phyloP scores from a whole-genome alignment of 2,888 invertebrate genomes.

The Dendrolimus pini region DNA sequence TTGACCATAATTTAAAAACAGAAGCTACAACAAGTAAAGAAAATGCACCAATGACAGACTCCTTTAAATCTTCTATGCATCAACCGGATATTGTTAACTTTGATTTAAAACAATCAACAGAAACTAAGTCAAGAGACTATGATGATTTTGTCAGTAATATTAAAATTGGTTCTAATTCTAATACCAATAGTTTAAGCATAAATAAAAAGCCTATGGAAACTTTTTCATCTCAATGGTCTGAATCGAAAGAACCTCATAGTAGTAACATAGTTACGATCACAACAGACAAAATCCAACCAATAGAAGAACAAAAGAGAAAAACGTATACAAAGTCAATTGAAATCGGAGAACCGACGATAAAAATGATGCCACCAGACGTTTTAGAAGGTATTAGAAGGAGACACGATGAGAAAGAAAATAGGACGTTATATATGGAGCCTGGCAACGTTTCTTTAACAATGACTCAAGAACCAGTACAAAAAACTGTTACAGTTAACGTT shows the following conservation, averaged over 20 bases:
- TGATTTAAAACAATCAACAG: slow-evolving; percentile 53
- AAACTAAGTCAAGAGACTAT: slow-evolving; percentile 47
- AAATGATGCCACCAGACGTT: slow-evolving; percentile 62
- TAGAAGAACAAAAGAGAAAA: slow-evolving; percentile 45
- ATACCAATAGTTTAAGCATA: slow-evolving; percentile 47
- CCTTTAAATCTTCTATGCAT: slow-evolving; percentile 60
- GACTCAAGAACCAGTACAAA: slow-evolving; percentile 68
- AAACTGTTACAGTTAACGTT: slow-evolving; percentile 68
- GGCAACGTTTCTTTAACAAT: slow-evolving; percentile 60
- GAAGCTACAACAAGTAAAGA: slow-evolving; percentile 52
- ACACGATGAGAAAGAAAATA: slow-evolving; percentile 50
- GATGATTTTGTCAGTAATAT: slow-evolving; percentile 71
- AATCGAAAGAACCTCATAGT: slow-evolving; percentile 41
- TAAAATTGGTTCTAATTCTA: slow-evolving; percentile 62
- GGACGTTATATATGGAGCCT: slow-evolving; percentile 66
- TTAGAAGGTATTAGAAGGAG: slow-evolving; percentile 57
- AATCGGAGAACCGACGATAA: slow-evolving; percentile 56
- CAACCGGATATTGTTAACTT: slow-evolving; percentile 72
- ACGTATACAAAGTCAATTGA: slow-evolving; percentile 71
- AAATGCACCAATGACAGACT: slow-evolving; percentile 46
- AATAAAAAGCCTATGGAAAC: slow-evolving; percentile 47
- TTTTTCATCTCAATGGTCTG: slow-evolving; percentile 48
- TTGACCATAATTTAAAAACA: slow-evolving; percentile 47
- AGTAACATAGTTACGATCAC: slow-evolving; percentile 67
- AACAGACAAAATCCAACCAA: slow-evolving; percentile 48